A percentile compares a stretch with the other conserved stretches of the same genome.
phyloP scores from a whole-genome alignment of 2,888 invertebrate species.

The Temnothorax unifasciatus region DNA sequence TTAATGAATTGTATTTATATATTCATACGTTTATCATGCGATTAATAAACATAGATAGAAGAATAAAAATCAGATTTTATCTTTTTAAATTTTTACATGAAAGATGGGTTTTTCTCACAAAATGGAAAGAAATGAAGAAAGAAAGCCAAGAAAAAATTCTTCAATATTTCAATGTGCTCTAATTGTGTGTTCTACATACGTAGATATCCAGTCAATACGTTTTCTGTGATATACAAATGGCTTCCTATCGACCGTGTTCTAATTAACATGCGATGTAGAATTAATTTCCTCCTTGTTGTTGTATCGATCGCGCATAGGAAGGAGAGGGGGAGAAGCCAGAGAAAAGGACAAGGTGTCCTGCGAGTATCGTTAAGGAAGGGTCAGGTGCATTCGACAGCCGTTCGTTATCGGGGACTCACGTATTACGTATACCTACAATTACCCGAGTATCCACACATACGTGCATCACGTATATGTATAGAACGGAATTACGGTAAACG shows the following conservation, averaged over 20 bases:
- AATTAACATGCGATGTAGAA: slow-evolving; percentile 27
- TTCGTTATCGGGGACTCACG: background rate
- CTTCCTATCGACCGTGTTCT: background rate
- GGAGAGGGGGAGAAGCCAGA: background rate
- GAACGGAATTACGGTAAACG: slow-evolving; percentile 27
- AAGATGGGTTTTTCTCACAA: background rate
- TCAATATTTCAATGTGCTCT: background rate
- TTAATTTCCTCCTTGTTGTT: slow-evolving; percentile 15
- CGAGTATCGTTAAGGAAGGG: slow-evolving; percentile 42
- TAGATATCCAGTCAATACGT: background rate
- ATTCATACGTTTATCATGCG: background rate
- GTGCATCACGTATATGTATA: background rate
- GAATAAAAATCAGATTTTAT: background rate
- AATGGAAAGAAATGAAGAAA: background rate
- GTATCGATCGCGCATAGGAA: slow-evolving; percentile 20
- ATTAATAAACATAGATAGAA: background rate
- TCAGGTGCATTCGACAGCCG: slow-evolving; percentile 47
- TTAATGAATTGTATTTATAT: background rate
- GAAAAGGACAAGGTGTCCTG: slow-evolving; percentile 44
- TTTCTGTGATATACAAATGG: background rate
- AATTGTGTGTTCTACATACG: background rate
- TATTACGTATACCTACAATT: background rate
- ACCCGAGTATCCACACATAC: background rate
- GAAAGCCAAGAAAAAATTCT: background rate
- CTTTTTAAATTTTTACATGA: background rate